Base-by-base conservation (phyloP, 2,797 vertebrate species). In the Syngnathus rostellatus region DNA sequence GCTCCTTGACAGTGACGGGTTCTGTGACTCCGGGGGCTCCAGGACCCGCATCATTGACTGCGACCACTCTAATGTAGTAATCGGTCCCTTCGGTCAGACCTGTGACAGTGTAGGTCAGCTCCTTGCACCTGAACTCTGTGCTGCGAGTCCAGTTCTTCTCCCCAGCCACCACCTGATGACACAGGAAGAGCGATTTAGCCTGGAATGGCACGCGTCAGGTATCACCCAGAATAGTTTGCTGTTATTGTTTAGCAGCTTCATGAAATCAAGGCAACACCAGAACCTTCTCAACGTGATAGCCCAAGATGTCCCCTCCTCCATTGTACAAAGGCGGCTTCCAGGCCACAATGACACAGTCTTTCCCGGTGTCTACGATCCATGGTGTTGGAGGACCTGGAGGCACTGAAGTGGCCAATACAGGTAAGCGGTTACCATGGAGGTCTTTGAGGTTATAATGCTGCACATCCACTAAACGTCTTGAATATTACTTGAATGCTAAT, bases 231-330 rank as follows among this genome's bases (percentile, higher is more conserved):
- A 60, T 58, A 25, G 10, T n/a, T 31, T 23, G 8, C 21, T 9
- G 45, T 60, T 17, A 10, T 21, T 53, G 8, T 21, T 3, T 40
- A n/a, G 38, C 58, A 21, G 58, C 38, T 25, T 12, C 41, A 11
- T 45, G 12, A 61, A 16, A 59, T 9, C 7, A 31, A 14, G 8
- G 39, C 6, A 2, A 2, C 38, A 2, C 2, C 16, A 10, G 2
- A 58, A 89, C 88, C 84, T 96, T 98, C 82, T 99, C 96, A 4
- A 99, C 88, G 31, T 94, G 94, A 85, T 99, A 99, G 63, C 97
- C 97, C 53, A 89, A 84, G 81, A 99, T 97, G 66, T 98, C 96
- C 72, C 94, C 95, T 77, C 97, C 97, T n/a, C 97, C 97, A 8
- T 96, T 96, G 82, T 93, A 98, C 7, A 88, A 83, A 5, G 97